A percentile compares a stretch with the other conserved stretches of the same genome.
Conservation (phyloP, 2,113 vertebrate species). For the Laticauda colubrina region DNA sequence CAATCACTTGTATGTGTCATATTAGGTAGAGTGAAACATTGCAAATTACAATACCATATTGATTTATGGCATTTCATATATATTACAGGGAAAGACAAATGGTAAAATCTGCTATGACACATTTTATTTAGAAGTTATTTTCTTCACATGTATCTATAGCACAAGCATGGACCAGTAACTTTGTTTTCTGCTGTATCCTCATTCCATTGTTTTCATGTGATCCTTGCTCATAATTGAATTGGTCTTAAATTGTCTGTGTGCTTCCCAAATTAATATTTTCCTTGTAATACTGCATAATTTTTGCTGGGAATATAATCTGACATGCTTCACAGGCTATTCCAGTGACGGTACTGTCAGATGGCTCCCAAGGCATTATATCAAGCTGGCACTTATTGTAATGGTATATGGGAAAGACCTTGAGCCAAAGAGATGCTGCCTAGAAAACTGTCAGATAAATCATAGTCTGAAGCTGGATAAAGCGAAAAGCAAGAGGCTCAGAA, state of each 20-base stretch:
- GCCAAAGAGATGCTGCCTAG: neutral
- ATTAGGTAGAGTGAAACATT: conserved; percentile 34
- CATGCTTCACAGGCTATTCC: neutral
- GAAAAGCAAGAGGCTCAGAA: neutral
- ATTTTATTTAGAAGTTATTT: conserved; percentile 14
- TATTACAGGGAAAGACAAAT: conserved; percentile 34
- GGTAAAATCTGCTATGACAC: neutral
- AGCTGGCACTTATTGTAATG: neutral
- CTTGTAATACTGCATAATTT: neutral
- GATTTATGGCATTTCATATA: conserved; percentile 35
- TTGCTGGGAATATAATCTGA: neutral
- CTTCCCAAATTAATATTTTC: neutral
- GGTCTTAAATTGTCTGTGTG: neutral
- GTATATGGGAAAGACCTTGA: neutral
- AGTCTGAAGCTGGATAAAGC: neutral
- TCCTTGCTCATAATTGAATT: neutral
- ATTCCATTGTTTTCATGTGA: neutral
- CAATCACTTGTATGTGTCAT: conserved; percentile 37
- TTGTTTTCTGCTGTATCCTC: neutral
- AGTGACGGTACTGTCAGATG: neutral
- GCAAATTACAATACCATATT: conserved; percentile 33
- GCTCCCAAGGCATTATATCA: neutral
- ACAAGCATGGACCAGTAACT: neutral
- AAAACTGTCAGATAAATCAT: neutral
- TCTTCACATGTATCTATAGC: neutral